Evolutionary conservation across 2,113 vertebrate species (phyloP).

Genomic region (Anthoscopus minutus): DNA sequence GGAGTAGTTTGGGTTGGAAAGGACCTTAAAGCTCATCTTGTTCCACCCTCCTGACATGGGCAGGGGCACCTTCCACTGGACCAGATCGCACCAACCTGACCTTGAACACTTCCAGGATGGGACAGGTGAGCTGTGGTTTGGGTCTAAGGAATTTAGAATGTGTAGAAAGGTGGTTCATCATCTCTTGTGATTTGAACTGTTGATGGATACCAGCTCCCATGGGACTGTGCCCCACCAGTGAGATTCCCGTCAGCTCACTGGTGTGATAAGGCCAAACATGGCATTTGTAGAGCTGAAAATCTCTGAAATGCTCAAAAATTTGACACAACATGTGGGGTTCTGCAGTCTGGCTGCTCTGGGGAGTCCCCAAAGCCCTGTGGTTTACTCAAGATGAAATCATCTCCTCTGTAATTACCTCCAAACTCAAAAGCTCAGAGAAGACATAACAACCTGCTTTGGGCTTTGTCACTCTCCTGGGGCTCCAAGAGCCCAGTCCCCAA

Average conservation of each 20-base stretch:
- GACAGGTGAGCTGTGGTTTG: neutral
- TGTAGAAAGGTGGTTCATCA: neutral
- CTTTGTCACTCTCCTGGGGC: neutral
- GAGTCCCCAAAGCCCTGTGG: neutral
- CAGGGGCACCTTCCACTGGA: neutral
- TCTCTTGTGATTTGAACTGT: neutral
- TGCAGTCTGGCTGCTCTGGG: neutral
- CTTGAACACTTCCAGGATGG: neutral
- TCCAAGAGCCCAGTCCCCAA: neutral
- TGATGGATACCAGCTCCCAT: neutral
- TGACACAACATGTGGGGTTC: accelerated
- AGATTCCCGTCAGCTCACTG: neutral
- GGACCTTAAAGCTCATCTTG: neutral
- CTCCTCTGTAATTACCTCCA: neutral
- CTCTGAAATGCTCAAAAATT: neutral
- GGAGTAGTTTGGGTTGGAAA: neutral
- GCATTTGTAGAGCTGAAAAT: neutral
- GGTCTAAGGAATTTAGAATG: neutral
- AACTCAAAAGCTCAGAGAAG: neutral
- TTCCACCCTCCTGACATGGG: neutral
- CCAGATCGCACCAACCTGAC: neutral
- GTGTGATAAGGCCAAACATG: accelerated
- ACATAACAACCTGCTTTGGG: neutral
- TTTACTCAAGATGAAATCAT: neutral
- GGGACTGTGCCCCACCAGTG: accelerated